phyloP scores from a whole-genome alignment of 2,888 invertebrate species.

The Pogonocherus hispidulus region DNA sequence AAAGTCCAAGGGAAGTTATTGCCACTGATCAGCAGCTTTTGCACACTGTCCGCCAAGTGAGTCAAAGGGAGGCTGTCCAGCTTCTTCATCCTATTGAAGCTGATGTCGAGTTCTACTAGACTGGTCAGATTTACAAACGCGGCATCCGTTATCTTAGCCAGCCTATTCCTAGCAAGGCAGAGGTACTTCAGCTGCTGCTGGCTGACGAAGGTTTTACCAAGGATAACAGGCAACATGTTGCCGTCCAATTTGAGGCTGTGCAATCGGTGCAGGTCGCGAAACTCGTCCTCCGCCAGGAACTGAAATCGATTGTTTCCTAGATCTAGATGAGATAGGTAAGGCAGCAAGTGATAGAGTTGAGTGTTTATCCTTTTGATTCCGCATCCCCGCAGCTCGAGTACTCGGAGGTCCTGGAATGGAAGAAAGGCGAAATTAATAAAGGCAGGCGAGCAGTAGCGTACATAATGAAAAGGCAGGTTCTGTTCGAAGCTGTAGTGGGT shows the following conservation, averaged over 20 bases:
- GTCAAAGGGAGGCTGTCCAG: slow-evolving; percentile 76
- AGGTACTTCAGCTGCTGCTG: slow-evolving; percentile 68
- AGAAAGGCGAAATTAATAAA: slow-evolving; percentile 29
- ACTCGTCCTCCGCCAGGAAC: slow-evolving; percentile 81
- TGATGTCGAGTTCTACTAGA: slow-evolving; percentile 79
- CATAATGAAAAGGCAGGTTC: slow-evolving; percentile 3
- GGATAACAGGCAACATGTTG: slow-evolving; percentile 82
- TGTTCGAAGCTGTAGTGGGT: too few species aligned
- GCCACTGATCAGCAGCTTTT: slow-evolving; percentile 79
- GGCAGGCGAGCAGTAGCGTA: not conserved
- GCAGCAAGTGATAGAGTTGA: slow-evolving; percentile 82
- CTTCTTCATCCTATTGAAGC: slow-evolving; percentile 81
- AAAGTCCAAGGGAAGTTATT: slow-evolving; percentile 77
- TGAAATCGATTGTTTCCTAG: slow-evolving; percentile 84
- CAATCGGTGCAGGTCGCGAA: slow-evolving; percentile 77
- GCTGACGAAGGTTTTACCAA: slow-evolving; percentile 78
- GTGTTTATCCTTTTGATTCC: slow-evolving; percentile 81
- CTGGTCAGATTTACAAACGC: slow-evolving; percentile 82
- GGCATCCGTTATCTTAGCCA: slow-evolving; percentile 81
- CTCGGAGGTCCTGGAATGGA: slow-evolving; percentile 76
- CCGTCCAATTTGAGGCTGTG: slow-evolving; percentile 79
- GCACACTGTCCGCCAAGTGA: slow-evolving; percentile 75
- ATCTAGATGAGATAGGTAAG: slow-evolving; percentile 81
- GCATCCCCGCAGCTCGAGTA: slow-evolving; percentile 82
- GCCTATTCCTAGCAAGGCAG: slow-evolving; percentile 79